Base-by-base conservation (phyloP, 1,140 invertebrate genomes). In the Paralvinella palmiformis region DNA sequence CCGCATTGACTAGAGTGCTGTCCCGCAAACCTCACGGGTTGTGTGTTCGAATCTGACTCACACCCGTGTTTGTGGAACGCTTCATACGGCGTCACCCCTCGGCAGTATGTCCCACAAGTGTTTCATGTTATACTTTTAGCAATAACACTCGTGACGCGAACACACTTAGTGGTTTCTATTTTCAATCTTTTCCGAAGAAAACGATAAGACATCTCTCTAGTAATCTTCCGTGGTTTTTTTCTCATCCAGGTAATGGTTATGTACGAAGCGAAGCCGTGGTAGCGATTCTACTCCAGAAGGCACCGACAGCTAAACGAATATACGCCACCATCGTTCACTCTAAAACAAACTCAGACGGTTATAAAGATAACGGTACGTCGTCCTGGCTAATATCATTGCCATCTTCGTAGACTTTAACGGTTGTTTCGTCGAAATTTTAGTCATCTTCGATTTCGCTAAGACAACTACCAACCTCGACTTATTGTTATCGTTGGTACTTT, bases 261-360 rank as follows among this genome's bases (percentile, higher is more conserved):
- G 92, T 94, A 0, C 85, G 95, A 56, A 88, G 92, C 57, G 95
- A 98, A 81, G 91, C 91, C 1, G 86, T 88, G 22, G 89, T 89
- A 3, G 87, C 86, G 0, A 83, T 96, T 27, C 88, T 88, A 59
- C 76, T 97, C 35, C 93, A 96, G 83, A 89, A 88, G 65, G 81
- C 86, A 3, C 80, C 83, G 10, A 82, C 83, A 27, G 91, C 94
- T 2, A 86, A 85, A 33, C 84, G 94, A 68, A 84, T 90, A 1
- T 97, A 97, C 76, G 90, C 91, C 1, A 88, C 89, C 0, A 83
- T 98, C 36, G 79, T 95, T 24, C 89, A 92, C 72, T 87, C 89
- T 0, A 90, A 89, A 76, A 88, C 85, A 7, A 98, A 98, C 76
- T 90, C 88, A 0, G 95, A 98, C 77, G 95, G 92, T 0, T 83